These are phyloP conservation scores for Abramis brama DNA, from an alignment of 2,113 vertebrate genomes.

Conservation along the genomic window DNA sequence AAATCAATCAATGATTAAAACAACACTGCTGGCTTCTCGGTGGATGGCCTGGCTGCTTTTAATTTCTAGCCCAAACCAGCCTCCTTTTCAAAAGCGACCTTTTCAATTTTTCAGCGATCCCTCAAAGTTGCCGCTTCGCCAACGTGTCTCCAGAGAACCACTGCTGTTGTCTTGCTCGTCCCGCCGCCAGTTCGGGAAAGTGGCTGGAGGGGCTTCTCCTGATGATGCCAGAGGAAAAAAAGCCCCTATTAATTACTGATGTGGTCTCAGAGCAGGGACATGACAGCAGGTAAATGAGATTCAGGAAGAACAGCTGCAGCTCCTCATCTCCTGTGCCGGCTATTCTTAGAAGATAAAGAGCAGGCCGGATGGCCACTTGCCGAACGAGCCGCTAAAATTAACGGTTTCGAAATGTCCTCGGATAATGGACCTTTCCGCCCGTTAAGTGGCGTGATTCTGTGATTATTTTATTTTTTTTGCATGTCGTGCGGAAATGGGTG, in stretches of 20 bases:
- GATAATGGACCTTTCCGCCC: constrained; percentile 39
- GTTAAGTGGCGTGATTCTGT: constrained; percentile 23
- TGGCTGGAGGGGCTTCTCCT: constrained; percentile 58
- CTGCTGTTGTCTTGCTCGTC: constrained; percentile 58
- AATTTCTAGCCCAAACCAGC: constrained; percentile 63
- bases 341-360: constrained; percentile 67
- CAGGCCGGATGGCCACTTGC: constrained; percentile 51
- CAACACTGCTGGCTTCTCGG: constrained; percentile 54
- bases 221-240: constrained; percentile 56
- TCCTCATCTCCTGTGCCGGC: constrained; percentile 57
- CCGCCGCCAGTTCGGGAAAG: constrained; percentile 49
- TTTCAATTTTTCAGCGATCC: constrained; percentile 61
- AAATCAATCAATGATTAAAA: constrained; percentile 72
- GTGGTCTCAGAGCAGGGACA: constrained; percentile 59
- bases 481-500: not conserved
- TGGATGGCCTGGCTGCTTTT: constrained; percentile 61
- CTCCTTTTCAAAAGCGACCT: constrained; percentile 5
- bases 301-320: constrained; percentile 61
- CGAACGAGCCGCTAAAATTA: constrained; percentile 64
- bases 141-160: constrained; percentile 53
- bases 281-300: constrained; percentile 67
- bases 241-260: constrained; percentile 71
- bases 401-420: constrained; percentile 58
- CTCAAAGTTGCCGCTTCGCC: constrained; percentile 55
- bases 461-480: constrained; percentile 33